Evolutionary conservation across 2,888 invertebrate genomes (phyloP).

Genomic region (Noctuana brunneofusca): DNA sequence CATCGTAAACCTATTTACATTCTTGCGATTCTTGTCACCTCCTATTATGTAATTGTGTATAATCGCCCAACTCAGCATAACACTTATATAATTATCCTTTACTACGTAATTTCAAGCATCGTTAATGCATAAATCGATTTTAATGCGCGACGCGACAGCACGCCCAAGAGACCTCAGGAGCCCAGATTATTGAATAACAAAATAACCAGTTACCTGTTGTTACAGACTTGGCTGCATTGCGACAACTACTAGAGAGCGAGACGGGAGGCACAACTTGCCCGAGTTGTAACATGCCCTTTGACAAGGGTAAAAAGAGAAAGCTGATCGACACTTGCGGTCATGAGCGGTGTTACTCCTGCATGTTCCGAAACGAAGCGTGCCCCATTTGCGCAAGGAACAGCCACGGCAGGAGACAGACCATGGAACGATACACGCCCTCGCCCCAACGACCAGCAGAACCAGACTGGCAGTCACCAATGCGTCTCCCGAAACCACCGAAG

Average conservation of each 20-base stretch:
- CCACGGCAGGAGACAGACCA: slow-evolving; percentile 67
- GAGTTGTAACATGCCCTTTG: slow-evolving; percentile 96
- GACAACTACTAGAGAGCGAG: slow-evolving; percentile 90
- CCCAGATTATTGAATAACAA: slow-evolving; percentile 11
- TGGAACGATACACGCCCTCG: slow-evolving; percentile 75
- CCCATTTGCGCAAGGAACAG: slow-evolving; percentile 88
- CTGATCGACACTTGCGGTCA: slow-evolving; percentile 98
- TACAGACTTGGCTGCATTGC: slow-evolving; percentile 92
- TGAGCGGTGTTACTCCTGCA: slow-evolving; percentile 96
- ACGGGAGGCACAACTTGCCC: slow-evolving; percentile 88
- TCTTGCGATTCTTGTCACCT: slow-evolving; percentile 18
- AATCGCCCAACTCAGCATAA: slow-evolving; percentile 44
- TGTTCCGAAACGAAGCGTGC: slow-evolving; percentile 96
- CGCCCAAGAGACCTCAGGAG: slow-evolving; percentile 7
- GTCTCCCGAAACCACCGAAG: slow-evolving; percentile 84
- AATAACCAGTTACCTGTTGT: slow-evolving; percentile 50
- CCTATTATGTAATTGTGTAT: slow-evolving; percentile 23
- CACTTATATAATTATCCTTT: slow-evolving; percentile 41
- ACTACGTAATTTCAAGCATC: slow-evolving; percentile 60
- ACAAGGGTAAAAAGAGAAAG: slow-evolving; percentile 97
- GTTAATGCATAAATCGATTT: slow-evolving; percentile 63
- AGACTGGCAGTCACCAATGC: slow-evolving; percentile 80
- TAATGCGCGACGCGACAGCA: slow-evolving; percentile 51
- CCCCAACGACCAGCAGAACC: slow-evolving; percentile 68
- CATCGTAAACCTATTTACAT: slow-evolving; percentile 32